phyloP scores from a whole-genome alignment of 2,888 invertebrate species.

The Cyrtodaria siliqua region DNA sequence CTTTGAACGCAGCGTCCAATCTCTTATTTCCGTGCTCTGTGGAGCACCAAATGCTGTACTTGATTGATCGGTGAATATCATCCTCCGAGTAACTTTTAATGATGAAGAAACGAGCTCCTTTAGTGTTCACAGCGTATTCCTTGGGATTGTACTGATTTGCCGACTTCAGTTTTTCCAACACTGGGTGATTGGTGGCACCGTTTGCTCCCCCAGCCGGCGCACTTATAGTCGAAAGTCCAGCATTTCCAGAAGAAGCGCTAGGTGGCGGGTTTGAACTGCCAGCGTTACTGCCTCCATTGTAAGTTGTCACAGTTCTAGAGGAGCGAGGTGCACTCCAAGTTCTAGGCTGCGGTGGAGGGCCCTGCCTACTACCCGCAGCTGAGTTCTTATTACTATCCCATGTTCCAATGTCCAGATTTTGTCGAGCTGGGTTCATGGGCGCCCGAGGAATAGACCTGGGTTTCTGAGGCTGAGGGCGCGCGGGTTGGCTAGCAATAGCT shows the following conservation, averaged over 20 bases:
- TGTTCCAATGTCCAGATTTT: conserved; percentile 96
- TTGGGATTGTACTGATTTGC: conserved; percentile 98
- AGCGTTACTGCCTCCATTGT: conserved; percentile 62
- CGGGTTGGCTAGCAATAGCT: conserved; percentile 98
- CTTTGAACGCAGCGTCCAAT: conserved; percentile 95
- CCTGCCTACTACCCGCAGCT: conserved; percentile 91
- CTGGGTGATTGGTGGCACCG: conserved; percentile 88
- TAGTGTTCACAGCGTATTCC: conserved; percentile 94
- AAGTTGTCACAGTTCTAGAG: conserved; percentile 66
- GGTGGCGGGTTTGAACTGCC: conserved; percentile 48
- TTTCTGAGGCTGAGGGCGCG: conserved; percentile 91
- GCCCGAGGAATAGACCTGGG: conserved; percentile 96
- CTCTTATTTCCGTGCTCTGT: conserved; percentile 99
- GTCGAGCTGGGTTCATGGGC: conserved; percentile 95
- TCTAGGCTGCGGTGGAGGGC: conserved; percentile 64
- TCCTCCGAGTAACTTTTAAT: conserved; percentile 99
- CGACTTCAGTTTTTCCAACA: conserved; percentile 94
- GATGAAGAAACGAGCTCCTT: conserved; percentile 96
- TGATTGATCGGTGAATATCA: conserved; percentile 98
- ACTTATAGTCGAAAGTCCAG: conserved; percentile 61
- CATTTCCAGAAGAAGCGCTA: conserved; percentile 65
- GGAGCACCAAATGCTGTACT: conserved; percentile 99
- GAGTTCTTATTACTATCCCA: conserved; percentile 91
- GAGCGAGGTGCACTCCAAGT: conserved; percentile 78
- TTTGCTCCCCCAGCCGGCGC: conserved; percentile 48